Conservation (phyloP, 1,140 invertebrate genomes). For the Aphelenchoides besseyi region DNA sequence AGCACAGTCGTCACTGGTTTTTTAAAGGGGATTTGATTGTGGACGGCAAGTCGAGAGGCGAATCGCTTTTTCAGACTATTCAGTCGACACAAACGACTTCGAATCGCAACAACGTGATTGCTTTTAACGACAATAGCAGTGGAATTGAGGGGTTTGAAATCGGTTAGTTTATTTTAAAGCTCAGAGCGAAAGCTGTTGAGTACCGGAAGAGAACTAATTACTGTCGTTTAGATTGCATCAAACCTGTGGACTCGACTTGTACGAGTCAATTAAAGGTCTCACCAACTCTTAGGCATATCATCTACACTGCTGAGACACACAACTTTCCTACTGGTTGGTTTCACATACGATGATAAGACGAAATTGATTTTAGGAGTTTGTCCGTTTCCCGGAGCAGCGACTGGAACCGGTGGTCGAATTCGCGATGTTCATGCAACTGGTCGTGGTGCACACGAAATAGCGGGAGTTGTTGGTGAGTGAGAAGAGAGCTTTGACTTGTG, state of each 20-base stretch:
- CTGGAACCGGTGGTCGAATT: slow-evolving; percentile 89
- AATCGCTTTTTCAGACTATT: slow-evolving; percentile 86
- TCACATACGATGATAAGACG: slow-evolving; percentile 9
- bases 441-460: slow-evolving; percentile 83
- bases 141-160: slow-evolving; percentile 81
- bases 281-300: slow-evolving; percentile 78
- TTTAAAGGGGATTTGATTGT: slow-evolving; percentile 79
- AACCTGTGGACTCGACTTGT: slow-evolving; percentile 63
- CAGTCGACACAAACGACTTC: slow-evolving; percentile 78
- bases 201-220: no score
- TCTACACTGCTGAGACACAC: slow-evolving; percentile 96
- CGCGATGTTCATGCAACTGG: slow-evolving; percentile 81
- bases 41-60: slow-evolving; percentile 74
- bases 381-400: slow-evolving; percentile 82
- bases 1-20: slow-evolving; percentile 68
- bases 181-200: no score
- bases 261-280: not conserved
- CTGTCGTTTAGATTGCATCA: slow-evolving; percentile 71
- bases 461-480: slow-evolving; percentile 79
- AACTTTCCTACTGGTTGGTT: slow-evolving; percentile 91
- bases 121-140: slow-evolving; percentile 90
- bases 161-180: no score
- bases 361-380: slow-evolving; percentile 64
- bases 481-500: not conserved
- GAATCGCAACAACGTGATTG: slow-evolving; percentile 91